Evolutionary conservation across 2,797 vertebrate genomes (phyloP).

Genomic region (Takifugu rubripes): DNA sequence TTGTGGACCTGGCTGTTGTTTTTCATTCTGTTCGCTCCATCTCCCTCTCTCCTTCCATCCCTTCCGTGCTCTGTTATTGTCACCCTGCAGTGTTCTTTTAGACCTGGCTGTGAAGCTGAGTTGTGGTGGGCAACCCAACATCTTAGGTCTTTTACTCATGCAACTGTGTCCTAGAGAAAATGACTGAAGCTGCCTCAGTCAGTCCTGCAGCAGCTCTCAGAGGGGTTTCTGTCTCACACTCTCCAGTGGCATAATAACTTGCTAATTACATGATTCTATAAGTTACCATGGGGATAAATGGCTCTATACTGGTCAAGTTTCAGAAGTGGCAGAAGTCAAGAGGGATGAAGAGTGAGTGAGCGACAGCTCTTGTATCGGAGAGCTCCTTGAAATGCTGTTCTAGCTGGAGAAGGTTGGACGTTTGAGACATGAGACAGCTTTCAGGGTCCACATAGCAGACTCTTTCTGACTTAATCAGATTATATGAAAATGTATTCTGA

Average conservation of each 20-base stretch:
- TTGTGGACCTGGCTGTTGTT: constrained; percentile 50
- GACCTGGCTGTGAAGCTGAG: constrained; percentile 31
- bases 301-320: background rate
- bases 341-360: constrained; percentile 21
- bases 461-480: background rate
- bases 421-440: background rate
- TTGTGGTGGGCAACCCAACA: constrained; percentile 19
- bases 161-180: no score
- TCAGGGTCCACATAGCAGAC: background rate
- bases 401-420: no score
- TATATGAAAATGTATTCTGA: background rate
- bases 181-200: no score
- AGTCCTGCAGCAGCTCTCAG: no score
- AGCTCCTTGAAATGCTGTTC: constrained; percentile 16
- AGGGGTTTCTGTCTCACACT: no score
- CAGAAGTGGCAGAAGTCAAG: constrained; percentile 3
- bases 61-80: constrained; percentile 29
- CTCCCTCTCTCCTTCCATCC: constrained; percentile 9
- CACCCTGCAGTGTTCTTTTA: constrained; percentile 42
- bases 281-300: constrained; percentile 9
- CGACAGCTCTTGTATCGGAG: constrained; percentile 25
- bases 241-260: no score
- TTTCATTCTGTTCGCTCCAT: constrained; percentile 41
- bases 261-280: no score
- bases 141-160: constrained; percentile 10